Base-by-base conservation (phyloP, 2,113 vertebrate species). In the Scalopus aquaticus region DNA sequence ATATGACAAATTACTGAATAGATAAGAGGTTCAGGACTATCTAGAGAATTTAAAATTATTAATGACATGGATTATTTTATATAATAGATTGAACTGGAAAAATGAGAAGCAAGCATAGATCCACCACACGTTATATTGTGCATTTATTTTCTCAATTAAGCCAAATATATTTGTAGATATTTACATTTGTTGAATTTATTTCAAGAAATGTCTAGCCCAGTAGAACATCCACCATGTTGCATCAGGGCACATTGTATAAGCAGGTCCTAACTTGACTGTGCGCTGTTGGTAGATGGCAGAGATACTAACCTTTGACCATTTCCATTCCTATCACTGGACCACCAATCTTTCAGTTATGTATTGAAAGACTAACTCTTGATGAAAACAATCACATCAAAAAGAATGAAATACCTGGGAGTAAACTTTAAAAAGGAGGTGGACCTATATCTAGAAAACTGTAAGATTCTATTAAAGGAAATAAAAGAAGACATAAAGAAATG, bases 131-230 rank as follows among this genome's bases (percentile, higher is more conserved):
- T 44, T 86, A 69, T 37, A 89, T 0, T 89, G 62, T 93, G 20
- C 44, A 54, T 73, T 46, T 95, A 46, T 95, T 95, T 89, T 46
- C 32, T n/a, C 62, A 83, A 58, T 83, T 88, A 42, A 90, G 26
- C n/a, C 42, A 77, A 92, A 56, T 62, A 67, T 22, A 39, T 90
- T 73, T 96, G 42, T 42, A 72, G 22, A 72, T 90, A 81, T 28
- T 92, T 79, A 62, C 67, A 15, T 86, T 90, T 93, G 42, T 46
- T 83, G 73, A 93, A 83, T 91, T 88, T 80, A 81, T 72, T 64
- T 84, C 44, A 77, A 77, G 56, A 80, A 78, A 8, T 54, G 26
- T 9, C 32, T 39, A 17, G 49, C 20, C 58, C 42, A 49, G 35
- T 42, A 64, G 46, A 46, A 60, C 30, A 44, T 35, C 22, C 51